Base-by-base conservation (phyloP, 2,797 vertebrate species). In the Galaxias olidus region DNA sequence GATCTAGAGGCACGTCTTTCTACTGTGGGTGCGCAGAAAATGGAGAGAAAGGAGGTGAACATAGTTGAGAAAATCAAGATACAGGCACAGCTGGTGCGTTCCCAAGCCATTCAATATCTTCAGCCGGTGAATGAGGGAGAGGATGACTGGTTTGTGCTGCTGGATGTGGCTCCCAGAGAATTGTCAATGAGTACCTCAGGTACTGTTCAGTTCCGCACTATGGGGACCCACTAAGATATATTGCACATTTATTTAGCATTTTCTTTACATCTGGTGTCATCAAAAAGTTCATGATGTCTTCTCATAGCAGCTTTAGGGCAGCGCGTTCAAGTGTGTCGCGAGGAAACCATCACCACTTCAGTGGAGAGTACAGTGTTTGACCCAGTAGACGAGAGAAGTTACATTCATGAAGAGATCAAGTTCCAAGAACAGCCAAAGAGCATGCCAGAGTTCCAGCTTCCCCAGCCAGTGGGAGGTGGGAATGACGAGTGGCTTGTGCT, bases 61-160 rank as follows among this genome's bases (percentile, higher is more conserved):
- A 51, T 71, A 50, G 60, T 72, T 49, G 63, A 83, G 48, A 60
- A 80, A 54, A 58, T 17, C 18, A 11, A 62, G 69, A 30, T 71
- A 49, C 74, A 62, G 63, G 68, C 62, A 57, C 53, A 65, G 11
- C 76, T 76, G 13, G 30, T 54, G 17, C 66, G 41, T 51, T 43
- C 48, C 14, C 64, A 49, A 59, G 18, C 64, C 9, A 54, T 71
- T 60, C 57, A 58, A 73, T 53, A 63, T 52, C 45, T 65, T 7
- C 65, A 74, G 48, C 60, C 72, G 30, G 30, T 73, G 59, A 80
- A 47, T 59, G 73, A 73, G 9, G 65, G 50, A 57, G 84, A 86
- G 0, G 87, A 90, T 17, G 81, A 88, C 64, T 90, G 89, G 87
- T 83, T 80, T 77, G 45, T 82, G 48, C 60, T 78, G 66, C 71